phyloP scores from a whole-genome alignment of 2,113 vertebrate genomes.

The Dromaius novaehollandiae region DNA sequence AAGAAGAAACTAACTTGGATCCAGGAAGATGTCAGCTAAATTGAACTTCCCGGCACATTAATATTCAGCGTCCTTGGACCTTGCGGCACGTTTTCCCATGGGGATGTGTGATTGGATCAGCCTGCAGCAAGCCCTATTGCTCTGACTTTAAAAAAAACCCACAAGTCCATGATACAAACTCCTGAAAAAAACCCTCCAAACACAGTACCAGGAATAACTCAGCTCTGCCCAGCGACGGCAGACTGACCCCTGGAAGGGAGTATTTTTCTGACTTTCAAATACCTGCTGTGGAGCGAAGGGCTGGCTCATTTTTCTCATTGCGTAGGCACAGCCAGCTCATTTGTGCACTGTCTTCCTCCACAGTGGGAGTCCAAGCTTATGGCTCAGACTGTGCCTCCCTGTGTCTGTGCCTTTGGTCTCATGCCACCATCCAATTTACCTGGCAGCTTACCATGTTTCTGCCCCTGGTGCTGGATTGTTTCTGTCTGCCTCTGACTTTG shows the following conservation, averaged over 20 bases:
- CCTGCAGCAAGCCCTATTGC: neutral
- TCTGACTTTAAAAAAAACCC: neutral
- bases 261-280: slow-evolving; percentile 1
- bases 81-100: neutral
- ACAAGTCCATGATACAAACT: neutral
- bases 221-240: neutral
- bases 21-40: neutral
- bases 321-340: neutral
- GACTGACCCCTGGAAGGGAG: neutral
- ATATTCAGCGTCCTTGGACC: neutral
- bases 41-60: neutral
- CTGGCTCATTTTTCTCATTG: slow-evolving; percentile 29
- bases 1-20: neutral
- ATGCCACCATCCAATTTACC: slow-evolving; percentile 21
- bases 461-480: neutral
- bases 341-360: slow-evolving; percentile 10
- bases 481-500: slow-evolving; percentile 27
- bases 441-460: slow-evolving; percentile 32
- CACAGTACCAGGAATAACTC: neutral
- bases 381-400: neutral
- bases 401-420: slow-evolving; percentile 21
- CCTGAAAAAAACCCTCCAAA: neutral
- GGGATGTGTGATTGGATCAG: neutral
- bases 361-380: neutral
- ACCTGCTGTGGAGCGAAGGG: neutral